These are phyloP conservation scores for Chelmon rostratus DNA, from an alignment of 2,797 vertebrate species.

Conservation along the genomic window DNA sequence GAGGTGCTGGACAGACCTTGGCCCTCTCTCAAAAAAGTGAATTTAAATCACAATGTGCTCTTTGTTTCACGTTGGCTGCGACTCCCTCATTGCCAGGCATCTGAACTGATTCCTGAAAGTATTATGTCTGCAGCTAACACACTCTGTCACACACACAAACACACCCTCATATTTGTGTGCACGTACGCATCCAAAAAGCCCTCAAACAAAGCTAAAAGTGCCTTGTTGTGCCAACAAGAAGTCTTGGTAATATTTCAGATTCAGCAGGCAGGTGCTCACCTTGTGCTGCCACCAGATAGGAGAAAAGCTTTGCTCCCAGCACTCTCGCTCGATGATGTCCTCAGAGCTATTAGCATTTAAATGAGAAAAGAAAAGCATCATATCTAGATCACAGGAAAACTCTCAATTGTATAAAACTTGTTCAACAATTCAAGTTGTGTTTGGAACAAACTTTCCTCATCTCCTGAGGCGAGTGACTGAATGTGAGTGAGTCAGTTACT, in stretches of 20 bases:
- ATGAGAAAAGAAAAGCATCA: slow-evolving; percentile 83
- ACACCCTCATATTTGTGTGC: slow-evolving; percentile 15
- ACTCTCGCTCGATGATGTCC: slow-evolving; percentile 68
- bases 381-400: slow-evolving; percentile 76
- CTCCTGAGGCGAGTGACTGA: slow-evolving; percentile 41
- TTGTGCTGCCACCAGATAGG: slow-evolving; percentile 80
- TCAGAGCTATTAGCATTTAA: slow-evolving; percentile 88
- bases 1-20: not conserved
- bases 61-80: slow-evolving; percentile 49
- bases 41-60: slow-evolving; percentile 38
- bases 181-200: slow-evolving; percentile 15
- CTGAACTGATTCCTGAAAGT: slow-evolving; percentile 43
- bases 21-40: slow-evolving; percentile 9
- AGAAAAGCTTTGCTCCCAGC: slow-evolving; percentile 74
- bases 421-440: slow-evolving; percentile 55
- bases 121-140: slow-evolving; percentile 29
- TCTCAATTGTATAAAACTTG: slow-evolving; percentile 55
- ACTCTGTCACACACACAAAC: slow-evolving; percentile 19
- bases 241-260: slow-evolving; percentile 71
- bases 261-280: slow-evolving; percentile 75
- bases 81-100: slow-evolving; percentile 31
- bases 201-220: slow-evolving; percentile 42
- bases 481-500: slow-evolving; percentile 39
- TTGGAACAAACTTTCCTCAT: slow-evolving; percentile 68
- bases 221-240: slow-evolving; percentile 60